Evolutionary conservation across 2,797 vertebrate genomes (phyloP).

Genomic region (Neopelma chrysocephalum): DNA sequence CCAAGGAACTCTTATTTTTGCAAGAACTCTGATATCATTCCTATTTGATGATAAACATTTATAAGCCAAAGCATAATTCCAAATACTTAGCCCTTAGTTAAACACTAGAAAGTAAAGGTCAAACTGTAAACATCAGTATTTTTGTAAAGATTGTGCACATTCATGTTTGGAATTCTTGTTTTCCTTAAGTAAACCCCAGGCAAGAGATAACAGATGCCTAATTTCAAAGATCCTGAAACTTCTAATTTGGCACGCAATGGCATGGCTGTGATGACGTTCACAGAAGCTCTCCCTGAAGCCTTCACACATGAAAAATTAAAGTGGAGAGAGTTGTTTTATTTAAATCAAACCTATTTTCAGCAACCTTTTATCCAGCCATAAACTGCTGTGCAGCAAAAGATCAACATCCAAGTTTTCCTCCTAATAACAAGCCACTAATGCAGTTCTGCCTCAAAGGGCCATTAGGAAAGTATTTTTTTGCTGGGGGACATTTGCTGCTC

Average conservation of each 20-base stretch:
- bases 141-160: slow-evolving; percentile 38
- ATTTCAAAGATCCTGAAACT: slow-evolving; percentile 44
- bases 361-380: slow-evolving; percentile 56
- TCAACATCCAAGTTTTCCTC: slow-evolving; percentile 50
- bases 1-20: slow-evolving; percentile 36
- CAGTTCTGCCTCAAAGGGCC: slow-evolving; percentile 20
- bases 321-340: slow-evolving; percentile 51
- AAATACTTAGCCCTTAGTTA: slow-evolving; percentile 46
- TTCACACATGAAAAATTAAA: slow-evolving; percentile 58
- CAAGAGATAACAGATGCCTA: slow-evolving; percentile 66
- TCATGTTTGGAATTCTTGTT: slow-evolving; percentile 64
- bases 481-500: background rate
- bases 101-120: slow-evolving; percentile 67
- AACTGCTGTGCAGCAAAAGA: slow-evolving; percentile 60
- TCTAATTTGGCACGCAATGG: slow-evolving; percentile 22
- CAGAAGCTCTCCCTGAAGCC: slow-evolving; percentile 15
- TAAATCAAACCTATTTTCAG: slow-evolving; percentile 67
- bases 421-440: slow-evolving; percentile 33
- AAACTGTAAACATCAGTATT: slow-evolving; percentile 57
- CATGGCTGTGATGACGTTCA: slow-evolving; percentile 33
- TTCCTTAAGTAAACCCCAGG: slow-evolving; percentile 65
- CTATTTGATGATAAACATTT: slow-evolving; percentile 25
- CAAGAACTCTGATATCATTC: slow-evolving; percentile 27
- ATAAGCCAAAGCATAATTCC: slow-evolving; percentile 11
- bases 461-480: slow-evolving; percentile 19